phyloP scores from a whole-genome alignment of 2,888 invertebrate genomes.

The Nipponacmea schrenckii region DNA sequence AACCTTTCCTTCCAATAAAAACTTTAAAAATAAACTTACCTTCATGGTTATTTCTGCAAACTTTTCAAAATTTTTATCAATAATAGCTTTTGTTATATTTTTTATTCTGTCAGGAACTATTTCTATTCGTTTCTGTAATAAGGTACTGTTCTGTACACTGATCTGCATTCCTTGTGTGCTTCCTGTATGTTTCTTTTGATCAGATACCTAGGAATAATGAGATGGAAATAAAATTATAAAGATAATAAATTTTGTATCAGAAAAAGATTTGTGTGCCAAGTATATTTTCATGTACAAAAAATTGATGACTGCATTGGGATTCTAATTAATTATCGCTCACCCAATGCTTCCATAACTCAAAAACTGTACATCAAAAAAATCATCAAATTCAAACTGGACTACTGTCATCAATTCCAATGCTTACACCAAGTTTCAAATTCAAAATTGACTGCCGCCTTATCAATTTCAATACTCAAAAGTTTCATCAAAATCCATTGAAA shows the following conservation, averaged over 20 bases:
- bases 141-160: slow-evolving; percentile 82
- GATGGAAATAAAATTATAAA: neutral
- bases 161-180: slow-evolving; percentile 91
- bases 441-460: too few relatives aligned
- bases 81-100: slow-evolving; percentile 75
- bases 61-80: slow-evolving; percentile 78
- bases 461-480: too few relatives aligned
- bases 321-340: too few relatives aligned
- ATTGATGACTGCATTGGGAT: neutral
- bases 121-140: slow-evolving; percentile 81
- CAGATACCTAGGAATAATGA: slow-evolving; percentile 68
- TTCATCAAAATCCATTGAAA: too few relatives aligned
- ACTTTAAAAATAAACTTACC: too few relatives aligned
- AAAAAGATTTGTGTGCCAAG: neutral
- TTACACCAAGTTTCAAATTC: too few relatives aligned
- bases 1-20: too few relatives aligned
- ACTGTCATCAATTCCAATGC: too few relatives aligned
- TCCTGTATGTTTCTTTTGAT: slow-evolving; percentile 82
- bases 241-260: neutral
- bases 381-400: too few relatives aligned
- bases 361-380: too few relatives aligned
- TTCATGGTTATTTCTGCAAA: slow-evolving; percentile 96
- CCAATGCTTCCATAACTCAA: too few relatives aligned
- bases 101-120: slow-evolving; percentile 80
- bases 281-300: neutral